Percentiles rank a stretch among this genome's conserved stretches.
phyloP scores from a whole-genome alignment of 2,888 invertebrate species.

The Drosophila subquinaria region DNA sequence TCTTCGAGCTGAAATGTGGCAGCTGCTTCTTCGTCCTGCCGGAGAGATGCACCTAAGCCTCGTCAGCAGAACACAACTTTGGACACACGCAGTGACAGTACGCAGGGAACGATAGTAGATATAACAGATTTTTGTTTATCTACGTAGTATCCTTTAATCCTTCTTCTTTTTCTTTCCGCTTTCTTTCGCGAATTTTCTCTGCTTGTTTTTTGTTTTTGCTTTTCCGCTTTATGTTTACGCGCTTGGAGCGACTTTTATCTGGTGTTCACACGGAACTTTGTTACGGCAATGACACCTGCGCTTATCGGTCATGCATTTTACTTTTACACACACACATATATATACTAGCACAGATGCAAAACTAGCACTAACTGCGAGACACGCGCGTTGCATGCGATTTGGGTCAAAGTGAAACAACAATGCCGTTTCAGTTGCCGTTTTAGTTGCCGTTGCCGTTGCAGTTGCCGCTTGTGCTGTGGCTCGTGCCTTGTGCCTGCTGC shows the following conservation, averaged over 20 bases:
- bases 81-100: conserved; percentile 6
- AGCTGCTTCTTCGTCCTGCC: conserved; percentile 1
- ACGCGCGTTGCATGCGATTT: conserved; percentile 57
- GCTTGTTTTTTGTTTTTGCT: conserved; percentile 1
- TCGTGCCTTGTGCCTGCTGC: conserved; percentile 6
- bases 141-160: conserved; percentile 27
- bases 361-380: conserved; percentile 9
- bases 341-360: not conserved
- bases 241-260: conserved; percentile 46
- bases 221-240: conserved; percentile 21
- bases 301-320: conserved; percentile 62
- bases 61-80: conserved; percentile 25
- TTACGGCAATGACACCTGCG: conserved; percentile 62
- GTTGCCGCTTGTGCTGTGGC: conserved; percentile 32
- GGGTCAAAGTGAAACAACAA: conserved; percentile 76
- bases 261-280: conserved; percentile 49
- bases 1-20: conserved; percentile 15
- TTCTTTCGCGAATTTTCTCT: not conserved
- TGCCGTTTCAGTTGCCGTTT: conserved; percentile 54
- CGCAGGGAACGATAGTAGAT: not conserved
- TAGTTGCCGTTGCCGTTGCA: conserved; percentile 12
- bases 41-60: conserved; percentile 26
- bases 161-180: conserved; percentile 6
- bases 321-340: conserved; percentile 15
- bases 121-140: conserved; percentile 40